Conservation (phyloP, 2,888 invertebrate genomes). For the Tetheella fluctuosa region DNA sequence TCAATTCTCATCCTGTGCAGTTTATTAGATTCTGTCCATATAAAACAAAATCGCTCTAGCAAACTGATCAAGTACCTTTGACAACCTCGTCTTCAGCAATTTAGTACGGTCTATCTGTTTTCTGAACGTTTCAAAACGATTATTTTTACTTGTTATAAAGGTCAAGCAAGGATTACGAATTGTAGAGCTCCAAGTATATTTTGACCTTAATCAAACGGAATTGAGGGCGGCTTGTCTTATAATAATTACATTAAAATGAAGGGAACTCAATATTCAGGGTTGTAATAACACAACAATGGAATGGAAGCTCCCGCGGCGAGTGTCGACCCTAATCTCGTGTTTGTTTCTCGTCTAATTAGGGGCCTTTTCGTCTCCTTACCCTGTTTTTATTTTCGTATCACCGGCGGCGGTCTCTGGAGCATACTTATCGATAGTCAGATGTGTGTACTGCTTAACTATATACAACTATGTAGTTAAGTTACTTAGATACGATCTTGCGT, state of each 20-base stretch:
- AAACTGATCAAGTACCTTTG: too few relatives aligned
- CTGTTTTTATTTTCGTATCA: conserved; percentile 58
- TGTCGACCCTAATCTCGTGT: conserved; percentile 66
- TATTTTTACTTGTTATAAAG: conserved; percentile 7
- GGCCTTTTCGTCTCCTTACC: conserved; percentile 57
- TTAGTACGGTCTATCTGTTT: too few relatives aligned
- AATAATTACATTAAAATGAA: conserved; percentile 54
- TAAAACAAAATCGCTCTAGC: too few relatives aligned
- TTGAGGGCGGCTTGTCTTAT: conserved; percentile 9
- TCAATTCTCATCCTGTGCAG: too few relatives aligned
- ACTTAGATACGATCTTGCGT: too few relatives aligned
- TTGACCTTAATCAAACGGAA: conserved; percentile 12
- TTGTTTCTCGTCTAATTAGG: conserved; percentile 74
- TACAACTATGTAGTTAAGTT: too few relatives aligned
- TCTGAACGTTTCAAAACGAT: neutral
- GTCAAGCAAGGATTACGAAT: neutral
- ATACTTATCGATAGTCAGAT: conserved; percentile 45
- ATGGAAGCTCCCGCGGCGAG: conserved; percentile 43
- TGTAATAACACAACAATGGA: conserved; percentile 50
- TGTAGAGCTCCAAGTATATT: conserved; percentile 1
- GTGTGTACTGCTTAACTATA: neutral
- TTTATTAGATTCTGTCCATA: too few relatives aligned
- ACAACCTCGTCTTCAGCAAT: too few relatives aligned
- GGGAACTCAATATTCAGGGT: conserved; percentile 47
- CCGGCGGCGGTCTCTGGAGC: conserved; percentile 37